Evolutionary conservation across 2,888 invertebrate species (phyloP).

Genomic region (Nemoura dubitans): DNA sequence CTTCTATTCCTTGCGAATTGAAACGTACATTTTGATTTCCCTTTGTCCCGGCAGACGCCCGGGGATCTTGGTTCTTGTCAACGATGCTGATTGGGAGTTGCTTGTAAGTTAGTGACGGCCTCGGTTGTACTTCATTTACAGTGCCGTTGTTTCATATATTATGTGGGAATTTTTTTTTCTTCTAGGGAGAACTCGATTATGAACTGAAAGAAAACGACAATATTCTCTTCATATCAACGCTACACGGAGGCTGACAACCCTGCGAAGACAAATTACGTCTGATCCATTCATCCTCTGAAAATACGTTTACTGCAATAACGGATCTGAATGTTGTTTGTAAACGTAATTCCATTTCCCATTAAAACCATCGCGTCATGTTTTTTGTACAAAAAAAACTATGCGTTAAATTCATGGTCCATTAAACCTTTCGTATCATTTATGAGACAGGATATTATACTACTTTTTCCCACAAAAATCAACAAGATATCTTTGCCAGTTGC

Average conservation of each 20-base stretch:
- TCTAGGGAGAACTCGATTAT: constrained; percentile 75
- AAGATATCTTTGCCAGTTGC: constrained; percentile 19
- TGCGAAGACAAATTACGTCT: background rate
- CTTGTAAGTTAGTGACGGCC: constrained; percentile 63
- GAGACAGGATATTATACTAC: constrained; percentile 23
- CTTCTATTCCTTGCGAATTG: background rate
- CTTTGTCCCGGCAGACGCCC: constrained; percentile 71
- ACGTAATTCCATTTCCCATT: constrained; percentile 3
- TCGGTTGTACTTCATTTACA: constrained; percentile 48
- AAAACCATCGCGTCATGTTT: background rate
- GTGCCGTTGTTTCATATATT: constrained; percentile 1
- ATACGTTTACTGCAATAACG: background rate
- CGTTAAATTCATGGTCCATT: background rate
- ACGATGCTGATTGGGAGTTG: constrained; percentile 96
- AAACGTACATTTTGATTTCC: background rate
- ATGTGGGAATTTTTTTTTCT: constrained; percentile 51
- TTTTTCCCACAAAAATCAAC: constrained; percentile 27
- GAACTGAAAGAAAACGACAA: constrained; percentile 73
- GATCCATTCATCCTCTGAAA: background rate
- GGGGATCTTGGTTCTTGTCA: constrained; percentile 92
- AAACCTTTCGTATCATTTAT: constrained; percentile 18
- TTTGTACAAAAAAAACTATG: background rate
- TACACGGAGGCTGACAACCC: constrained; percentile 77
- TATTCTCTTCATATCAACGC: constrained; percentile 83
- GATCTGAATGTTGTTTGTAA: background rate